Conservation (phyloP, 2,888 invertebrate genomes). For the Drosophila mulleri region DNA sequence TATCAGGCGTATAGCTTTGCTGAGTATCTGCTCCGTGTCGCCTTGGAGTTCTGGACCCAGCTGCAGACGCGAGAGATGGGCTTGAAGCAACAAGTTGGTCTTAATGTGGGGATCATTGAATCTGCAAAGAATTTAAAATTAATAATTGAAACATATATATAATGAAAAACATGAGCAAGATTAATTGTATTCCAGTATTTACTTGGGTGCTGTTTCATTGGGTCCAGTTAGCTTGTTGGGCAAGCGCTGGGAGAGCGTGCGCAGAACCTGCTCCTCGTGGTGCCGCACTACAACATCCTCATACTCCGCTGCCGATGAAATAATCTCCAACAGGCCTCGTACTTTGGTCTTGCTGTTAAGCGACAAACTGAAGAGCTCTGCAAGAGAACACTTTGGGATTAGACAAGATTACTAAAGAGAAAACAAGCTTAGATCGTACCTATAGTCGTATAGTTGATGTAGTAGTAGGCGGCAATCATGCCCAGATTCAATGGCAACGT, state of each 20-base stretch:
- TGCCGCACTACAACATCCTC: slow-evolving; percentile 97
- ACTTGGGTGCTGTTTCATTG: slow-evolving; percentile 89
- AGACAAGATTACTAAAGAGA: neutral
- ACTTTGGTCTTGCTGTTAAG: slow-evolving; percentile 99
- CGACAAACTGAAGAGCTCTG: slow-evolving; percentile 98
- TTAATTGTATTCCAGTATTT: slow-evolving; percentile 68
- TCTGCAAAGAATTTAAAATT: slow-evolving; percentile 84
- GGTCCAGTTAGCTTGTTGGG: slow-evolving; percentile 88
- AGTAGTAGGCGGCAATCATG: slow-evolving; percentile 99
- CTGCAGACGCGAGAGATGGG: slow-evolving; percentile 97
- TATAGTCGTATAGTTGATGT: slow-evolving; percentile 99
- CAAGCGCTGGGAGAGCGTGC: slow-evolving; percentile 86
- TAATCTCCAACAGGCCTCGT: slow-evolving; percentile 97
- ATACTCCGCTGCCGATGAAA: slow-evolving; percentile 98
- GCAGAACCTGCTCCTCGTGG: slow-evolving; percentile 95
- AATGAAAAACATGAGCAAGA: rapidly evolving
- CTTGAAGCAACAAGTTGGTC: slow-evolving; percentile 97
- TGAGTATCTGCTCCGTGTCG: slow-evolving; percentile 96
- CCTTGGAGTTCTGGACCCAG: slow-evolving; percentile 98
- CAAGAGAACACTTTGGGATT: slow-evolving; percentile 49
- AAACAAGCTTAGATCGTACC: slow-evolving; percentile 86
- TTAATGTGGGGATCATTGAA: slow-evolving; percentile 99
- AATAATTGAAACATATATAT: neutral
- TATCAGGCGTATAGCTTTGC: slow-evolving; percentile 92
- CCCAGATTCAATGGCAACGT: slow-evolving; percentile 98